Evolutionary conservation across 1,140 invertebrate genomes (phyloP), one percentile per base, ranked within the genome.

Genomic region (Solenopsis invicta): DNA sequence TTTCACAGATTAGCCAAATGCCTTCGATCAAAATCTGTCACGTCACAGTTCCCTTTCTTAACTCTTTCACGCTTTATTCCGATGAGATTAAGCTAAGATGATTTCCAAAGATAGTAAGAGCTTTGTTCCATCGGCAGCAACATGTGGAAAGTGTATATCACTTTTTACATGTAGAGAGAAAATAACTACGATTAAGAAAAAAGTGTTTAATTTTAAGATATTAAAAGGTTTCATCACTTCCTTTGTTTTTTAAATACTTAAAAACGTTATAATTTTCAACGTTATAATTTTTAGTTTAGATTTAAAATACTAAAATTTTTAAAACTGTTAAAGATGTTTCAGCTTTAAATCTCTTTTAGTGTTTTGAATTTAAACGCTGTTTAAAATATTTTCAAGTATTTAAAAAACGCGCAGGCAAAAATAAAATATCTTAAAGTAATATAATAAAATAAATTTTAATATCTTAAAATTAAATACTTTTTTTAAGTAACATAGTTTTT

Each of bases 1-100:
- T 84, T 82, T 75, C 41, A 50, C 54, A 18, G 54, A 75, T 84
- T 75, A 84, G 37, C 29, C 50, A 21, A 16, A 50, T 75, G 6
- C 52, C 21, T 45, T n/a, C 24, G 6, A 84, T 75, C 41, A 34
- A 75, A 62, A 84, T 50, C 69, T 75, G 54, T 75, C 29, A 54
- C 41, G 24, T 37, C 16, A 41, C 4, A 37, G 2, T 41, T 82
- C 4, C 54, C 61, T 59, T 75, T 59, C 37, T 29, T 48, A 59
- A 75, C 41, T 61, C 67, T 74, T 82, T 82, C 69, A 74, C 37
- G 21, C 12, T 45, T 18, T 45, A 29, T 74, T 45, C n/a, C 21
- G 48, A 41, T 4, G n/a, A 13, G 48, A 81, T 69, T 56, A 54
- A n/a, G 4, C 5, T 13, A 50, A 67, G n/a, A 67, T 66, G 29